These are phyloP conservation scores for Perodicticus potto DNA, from an alignment of 2,797 vertebrate species.

Conservation along the genomic window DNA sequence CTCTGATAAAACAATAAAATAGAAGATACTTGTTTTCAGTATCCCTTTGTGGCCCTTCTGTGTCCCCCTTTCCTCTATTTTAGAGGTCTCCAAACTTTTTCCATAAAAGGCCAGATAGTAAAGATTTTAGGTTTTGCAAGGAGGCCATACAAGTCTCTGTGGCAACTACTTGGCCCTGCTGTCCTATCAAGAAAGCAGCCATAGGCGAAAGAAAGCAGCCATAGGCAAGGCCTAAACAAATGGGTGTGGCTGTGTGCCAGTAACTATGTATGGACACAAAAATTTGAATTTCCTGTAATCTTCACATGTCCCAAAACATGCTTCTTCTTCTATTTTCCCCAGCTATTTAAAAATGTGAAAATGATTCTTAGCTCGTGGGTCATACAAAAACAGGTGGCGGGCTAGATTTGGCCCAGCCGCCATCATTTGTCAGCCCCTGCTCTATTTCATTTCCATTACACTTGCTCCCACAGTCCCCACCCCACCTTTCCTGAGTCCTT, in stretches of 20 bases:
- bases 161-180: not conserved
- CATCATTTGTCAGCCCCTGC: not conserved
- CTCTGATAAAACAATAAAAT: slow-evolving; percentile 43
- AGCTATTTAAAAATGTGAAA: slow-evolving; percentile 62
- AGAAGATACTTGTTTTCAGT: slow-evolving; percentile 29
- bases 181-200: not conserved
- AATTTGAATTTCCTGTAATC: slow-evolving; percentile 67
- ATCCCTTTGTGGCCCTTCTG: not conserved
- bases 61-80: slow-evolving; percentile 12
- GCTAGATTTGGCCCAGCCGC: not conserved
- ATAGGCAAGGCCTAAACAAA: slow-evolving; percentile 18
- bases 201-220: not conserved
- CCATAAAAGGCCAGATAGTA: slow-evolving; percentile 27
- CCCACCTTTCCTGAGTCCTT: not conserved
- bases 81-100: slow-evolving; percentile 22
- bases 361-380: not conserved
- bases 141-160: not conserved
- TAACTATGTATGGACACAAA: slow-evolving; percentile 48
- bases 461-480: not conserved
- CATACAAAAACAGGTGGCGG: not conserved
- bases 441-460: not conserved
- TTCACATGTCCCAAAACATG: slow-evolving; percentile 49
- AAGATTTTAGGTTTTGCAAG: slow-evolving; percentile 47
- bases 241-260: not conserved
- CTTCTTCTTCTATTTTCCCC: slow-evolving; percentile 50